Base-by-base conservation (phyloP, 2,888 invertebrate species). In the Cheilosia variabilis region DNA sequence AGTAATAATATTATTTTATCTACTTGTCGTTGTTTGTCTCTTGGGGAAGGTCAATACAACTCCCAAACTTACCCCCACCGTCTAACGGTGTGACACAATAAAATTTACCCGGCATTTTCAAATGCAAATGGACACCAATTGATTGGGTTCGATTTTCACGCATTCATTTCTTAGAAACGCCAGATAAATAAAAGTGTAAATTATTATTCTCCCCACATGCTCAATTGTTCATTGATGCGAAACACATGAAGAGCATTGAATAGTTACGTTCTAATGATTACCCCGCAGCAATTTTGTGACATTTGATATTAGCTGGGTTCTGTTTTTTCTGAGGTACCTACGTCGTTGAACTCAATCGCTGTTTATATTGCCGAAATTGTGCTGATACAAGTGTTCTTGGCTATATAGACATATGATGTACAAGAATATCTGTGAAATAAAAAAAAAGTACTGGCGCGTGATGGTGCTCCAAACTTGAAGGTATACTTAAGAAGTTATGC, bases 291-390 rank as follows among this genome's bases (percentile, higher is more conserved):
- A 37, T 37, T 37, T 37, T 37, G 34, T 13, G 10, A 37, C 13
- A 37, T 37, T 37, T 37, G 0, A 37, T 1, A 37, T 37, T 37
- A 13, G 37, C 37, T 37, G 13, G 4, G 37, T 17, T n/a, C 58
- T 7, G 47, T 9, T 47, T 31, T 17, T 47, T 17, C 19, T 55
- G 10, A 57, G 37, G 50, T 55, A n/a, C n/a, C n/a, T n/a, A 43
- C 57, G 57, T 22, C 45, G 19, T 24, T 69, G 47, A 69, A 69
- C 69, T 58, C 69, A 69, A 69, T 69, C 57, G 45, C 47, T 43
- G 10, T 69, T 57, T 47, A 34, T 47, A 31, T 47, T 34, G 37
- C n/a, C 45, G 47, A 45, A 53, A 43, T 41, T 17, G 55, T n/a
- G 31, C 47, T 62, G n/a, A 47, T 31, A 27, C 24, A 13, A 31